Evolutionary conservation across 2,797 vertebrate genomes (phyloP).

Genomic region (Eulemur mongoz): DNA sequence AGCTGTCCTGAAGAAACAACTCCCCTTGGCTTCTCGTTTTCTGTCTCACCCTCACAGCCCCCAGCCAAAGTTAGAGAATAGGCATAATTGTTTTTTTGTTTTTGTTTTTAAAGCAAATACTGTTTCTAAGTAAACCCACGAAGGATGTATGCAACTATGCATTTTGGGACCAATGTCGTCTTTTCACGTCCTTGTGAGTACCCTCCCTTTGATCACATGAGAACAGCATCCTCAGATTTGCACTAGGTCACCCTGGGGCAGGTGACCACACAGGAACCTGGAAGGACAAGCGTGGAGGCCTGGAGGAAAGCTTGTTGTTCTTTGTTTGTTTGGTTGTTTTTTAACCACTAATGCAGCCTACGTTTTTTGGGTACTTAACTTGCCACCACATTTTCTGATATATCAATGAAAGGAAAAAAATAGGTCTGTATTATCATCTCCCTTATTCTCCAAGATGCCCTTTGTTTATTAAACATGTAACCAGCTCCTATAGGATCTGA

Average conservation of each 20-base stretch:
- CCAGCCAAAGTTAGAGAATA: conserved; percentile 9
- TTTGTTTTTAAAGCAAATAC: not conserved
- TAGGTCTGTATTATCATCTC: not conserved
- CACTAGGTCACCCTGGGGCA: not conserved
- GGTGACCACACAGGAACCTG: not conserved
- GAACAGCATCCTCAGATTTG: not conserved
- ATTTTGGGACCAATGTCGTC: not conserved
- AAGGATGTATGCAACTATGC: not conserved
- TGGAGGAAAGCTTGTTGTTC: not conserved
- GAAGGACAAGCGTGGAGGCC: no score
- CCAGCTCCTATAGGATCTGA: not conserved
- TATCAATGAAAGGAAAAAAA: not conserved
- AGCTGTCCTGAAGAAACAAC: conserved; percentile 45
- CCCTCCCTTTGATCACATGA: not conserved
- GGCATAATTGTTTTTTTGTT: not conserved
- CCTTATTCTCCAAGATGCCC: not conserved
- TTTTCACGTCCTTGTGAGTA: not conserved
- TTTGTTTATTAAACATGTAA: not conserved
- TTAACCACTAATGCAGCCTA: not conserved
- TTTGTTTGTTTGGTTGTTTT: not conserved
- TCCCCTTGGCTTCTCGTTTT: conserved; percentile 26
- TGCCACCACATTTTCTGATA: conserved; percentile 1
- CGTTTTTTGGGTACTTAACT: not conserved
- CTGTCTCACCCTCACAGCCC: not conserved
- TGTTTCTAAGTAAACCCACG: not conserved